A percentile compares a stretch with the other conserved stretches of the same genome.
Evolutionary conservation across 2,113 vertebrate genomes (phyloP).

Genomic region (Chlamydotis undulata): DNA sequence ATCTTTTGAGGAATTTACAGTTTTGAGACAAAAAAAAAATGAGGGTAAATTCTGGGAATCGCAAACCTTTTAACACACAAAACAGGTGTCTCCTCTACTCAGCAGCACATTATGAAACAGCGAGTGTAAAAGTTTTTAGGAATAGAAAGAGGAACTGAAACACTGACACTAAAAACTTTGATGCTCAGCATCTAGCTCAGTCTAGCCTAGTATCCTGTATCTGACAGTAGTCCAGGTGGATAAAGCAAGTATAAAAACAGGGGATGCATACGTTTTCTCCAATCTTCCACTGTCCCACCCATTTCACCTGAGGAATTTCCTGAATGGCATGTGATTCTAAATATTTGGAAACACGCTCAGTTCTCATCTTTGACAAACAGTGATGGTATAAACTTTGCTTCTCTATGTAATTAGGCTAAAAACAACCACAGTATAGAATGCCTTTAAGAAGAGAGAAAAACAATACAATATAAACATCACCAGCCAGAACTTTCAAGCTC

Average conservation of each 20-base stretch:
- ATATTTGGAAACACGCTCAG: not conserved
- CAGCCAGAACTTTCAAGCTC: not conserved
- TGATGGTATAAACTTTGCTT: not conserved
- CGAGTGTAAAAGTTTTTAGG: not conserved
- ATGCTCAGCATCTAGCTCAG: not conserved
- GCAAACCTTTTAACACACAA: not conserved
- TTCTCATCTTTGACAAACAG: not conserved
- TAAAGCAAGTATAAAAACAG: not conserved
- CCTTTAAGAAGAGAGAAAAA: not conserved
- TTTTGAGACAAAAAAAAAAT: not conserved
- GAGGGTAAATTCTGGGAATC: not conserved
- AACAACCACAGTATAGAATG: not conserved
- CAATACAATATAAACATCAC: not conserved
- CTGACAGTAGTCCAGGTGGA: not conserved
- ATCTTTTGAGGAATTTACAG: not conserved
- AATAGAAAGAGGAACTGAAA: not conserved
- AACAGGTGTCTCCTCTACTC: not conserved
- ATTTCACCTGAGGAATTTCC: not conserved
- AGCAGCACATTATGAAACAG: not conserved
- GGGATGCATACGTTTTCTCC: not conserved
- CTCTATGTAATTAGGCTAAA: not conserved
- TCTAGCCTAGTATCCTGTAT: not conserved
- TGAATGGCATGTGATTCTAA: not conserved
- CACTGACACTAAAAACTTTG: not conserved
- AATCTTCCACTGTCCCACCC: not conserved